Percentiles rank a stretch among this genome's conserved stretches.
These are phyloP conservation scores for Hephaestus fuliginosus DNA, from an alignment of 2,797 vertebrate genomes.

Conservation along the genomic window DNA sequence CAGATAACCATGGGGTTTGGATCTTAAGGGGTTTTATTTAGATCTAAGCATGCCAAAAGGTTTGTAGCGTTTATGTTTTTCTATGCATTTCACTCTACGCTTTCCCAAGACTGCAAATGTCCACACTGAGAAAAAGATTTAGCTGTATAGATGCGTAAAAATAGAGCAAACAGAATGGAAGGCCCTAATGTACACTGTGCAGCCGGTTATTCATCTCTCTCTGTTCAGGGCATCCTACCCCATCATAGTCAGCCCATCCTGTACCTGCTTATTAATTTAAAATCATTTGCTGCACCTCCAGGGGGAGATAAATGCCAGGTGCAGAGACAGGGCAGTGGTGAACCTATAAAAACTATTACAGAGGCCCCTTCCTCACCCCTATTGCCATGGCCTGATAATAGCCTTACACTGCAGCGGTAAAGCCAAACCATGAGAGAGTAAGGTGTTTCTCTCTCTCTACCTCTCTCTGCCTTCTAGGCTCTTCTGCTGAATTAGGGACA, in stretches of 20 bases:
- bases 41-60: constrained; percentile 1
- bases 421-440: constrained; percentile 74
- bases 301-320: constrained; percentile 88
- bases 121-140: constrained; percentile 8
- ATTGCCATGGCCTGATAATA: constrained; percentile 85
- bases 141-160: constrained; percentile 23
- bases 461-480: constrained; percentile 73
- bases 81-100: constrained; percentile 16
- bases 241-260: constrained; percentile 70
- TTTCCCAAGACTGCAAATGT: constrained; percentile 18
- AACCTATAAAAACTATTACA: constrained; percentile 89
- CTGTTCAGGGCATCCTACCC: constrained; percentile 59
- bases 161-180: constrained; percentile 29
- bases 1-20: constrained; percentile 22
- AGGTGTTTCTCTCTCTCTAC: constrained; percentile 66
- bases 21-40: neutral
- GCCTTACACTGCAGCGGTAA: constrained; percentile 74
- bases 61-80: constrained; percentile 19
- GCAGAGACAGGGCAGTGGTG: constrained; percentile 81
- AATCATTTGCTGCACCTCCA: constrained; percentile 84
- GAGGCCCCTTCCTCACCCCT: constrained; percentile 83
- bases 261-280: constrained; percentile 88
- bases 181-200: constrained; percentile 25
- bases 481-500: constrained; percentile 69
- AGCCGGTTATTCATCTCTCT: constrained; percentile 63